Conservation (phyloP, 2,888 invertebrate species). For the Xestia rhomboidea region DNA sequence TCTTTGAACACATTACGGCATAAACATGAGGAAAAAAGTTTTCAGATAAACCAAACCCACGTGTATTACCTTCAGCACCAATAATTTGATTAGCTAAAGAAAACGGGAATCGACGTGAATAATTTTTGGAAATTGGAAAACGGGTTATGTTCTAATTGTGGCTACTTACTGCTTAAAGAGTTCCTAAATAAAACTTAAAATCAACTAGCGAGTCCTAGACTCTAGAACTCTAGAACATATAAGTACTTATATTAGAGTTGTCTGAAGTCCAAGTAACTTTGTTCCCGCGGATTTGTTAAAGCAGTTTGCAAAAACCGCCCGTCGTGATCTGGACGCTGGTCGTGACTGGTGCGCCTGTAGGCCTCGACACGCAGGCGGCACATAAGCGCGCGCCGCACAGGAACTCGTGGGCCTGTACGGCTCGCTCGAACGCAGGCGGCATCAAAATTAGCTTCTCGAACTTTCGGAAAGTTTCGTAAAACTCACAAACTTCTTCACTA, state of each 20-base stretch:
- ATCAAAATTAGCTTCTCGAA: slow-evolving; percentile 31
- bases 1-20: not conserved
- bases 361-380: not conserved
- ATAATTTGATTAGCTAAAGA: not conserved
- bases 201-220: not conserved
- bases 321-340: not conserved
- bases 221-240: too few species aligned
- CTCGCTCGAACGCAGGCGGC: not conserved
- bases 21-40: not conserved
- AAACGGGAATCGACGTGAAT: not conserved
- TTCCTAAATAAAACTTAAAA: not conserved
- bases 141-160: not conserved
- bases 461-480: slow-evolving; percentile 26
- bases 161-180: not conserved
- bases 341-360: not conserved
- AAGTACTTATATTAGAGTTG: not conserved
- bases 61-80: not conserved
- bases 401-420: not conserved
- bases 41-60: not conserved
- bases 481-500: slow-evolving; percentile 7
- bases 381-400: slow-evolving; percentile 4
- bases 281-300: not conserved
- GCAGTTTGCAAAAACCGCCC: not conserved
- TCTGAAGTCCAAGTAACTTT: not conserved
- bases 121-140: not conserved